Base-by-base conservation (phyloP, 1,140 invertebrate species). In the Apis cerana region DNA sequence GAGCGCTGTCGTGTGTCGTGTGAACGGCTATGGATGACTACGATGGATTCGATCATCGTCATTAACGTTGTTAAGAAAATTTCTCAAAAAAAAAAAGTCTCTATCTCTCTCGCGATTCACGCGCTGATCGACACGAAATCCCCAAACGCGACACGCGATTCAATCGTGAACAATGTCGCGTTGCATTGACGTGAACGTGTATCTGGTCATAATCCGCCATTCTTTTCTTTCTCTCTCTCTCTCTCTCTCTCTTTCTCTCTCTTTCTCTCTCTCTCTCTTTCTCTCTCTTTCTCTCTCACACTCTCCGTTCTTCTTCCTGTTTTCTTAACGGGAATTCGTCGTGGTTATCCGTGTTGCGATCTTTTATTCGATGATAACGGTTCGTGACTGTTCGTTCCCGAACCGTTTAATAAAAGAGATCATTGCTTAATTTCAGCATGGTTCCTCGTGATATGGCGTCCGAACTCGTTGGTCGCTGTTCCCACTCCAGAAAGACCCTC, bases 361-460 rank as follows among this genome's bases (percentile, higher is more conserved):
- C 27, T 62, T 13, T 23, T 23, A 33, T 33, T 48, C 23, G 5
- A 48, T 17, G 58, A 76, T 59, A n/a, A 58, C 27, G n/a, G 27
- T 61, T 50, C 56, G 19, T 4, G 43, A 11, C 54, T 19, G 27
- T 54, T 64, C 61, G 52, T 82, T 78, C 19, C 21, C 78, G 64
- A 74, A 21, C 67, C 77, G n/a, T 7, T 70, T 85, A 48, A n/a
- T 33, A 74, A 83, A 89, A 90, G 92, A 93, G 91, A 93, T 93
- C 92, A 92, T 91, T 92, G 87, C 80, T 91, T 91, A 91, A 91
- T 91, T 91, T 91, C 90, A 92, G 90, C 90, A 79, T 89, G 89
- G 71, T 89, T 93, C 85, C 85, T 90, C 83, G 84, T 93, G 92
- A 93, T 94, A 94, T 94, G 92, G 92, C 92, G 92, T 92, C 91